Conservation (phyloP, 2,797 vertebrate species). For the Agapornis canus region DNA sequence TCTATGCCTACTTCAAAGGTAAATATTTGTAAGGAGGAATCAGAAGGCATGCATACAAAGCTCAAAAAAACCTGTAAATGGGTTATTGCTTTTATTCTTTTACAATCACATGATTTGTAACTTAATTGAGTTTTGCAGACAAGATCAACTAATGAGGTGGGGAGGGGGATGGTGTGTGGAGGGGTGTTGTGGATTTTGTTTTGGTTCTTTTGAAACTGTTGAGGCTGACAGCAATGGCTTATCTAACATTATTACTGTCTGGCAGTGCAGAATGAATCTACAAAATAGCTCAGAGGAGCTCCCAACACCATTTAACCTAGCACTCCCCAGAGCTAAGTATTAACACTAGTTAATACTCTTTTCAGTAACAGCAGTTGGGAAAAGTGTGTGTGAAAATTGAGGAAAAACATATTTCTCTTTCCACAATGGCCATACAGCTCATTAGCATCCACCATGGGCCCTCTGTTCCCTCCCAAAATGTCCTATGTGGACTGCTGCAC, state of each 20-base stretch:
- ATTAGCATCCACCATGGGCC: neutral
- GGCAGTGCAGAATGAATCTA: neutral
- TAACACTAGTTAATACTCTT: neutral
- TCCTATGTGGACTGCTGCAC: constrained; percentile 51
- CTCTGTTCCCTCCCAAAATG: constrained; percentile 21
- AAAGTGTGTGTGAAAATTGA: neutral
- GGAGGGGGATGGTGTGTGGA: no score
- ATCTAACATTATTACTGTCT: neutral
- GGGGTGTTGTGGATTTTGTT: neutral
- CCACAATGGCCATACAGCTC: neutral
- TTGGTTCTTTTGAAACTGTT: neutral
- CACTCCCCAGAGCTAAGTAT: neutral
- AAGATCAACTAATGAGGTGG: neutral
- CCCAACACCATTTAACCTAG: neutral
- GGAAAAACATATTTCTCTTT: neutral
- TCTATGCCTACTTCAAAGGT: neutral
- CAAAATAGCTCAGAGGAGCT: neutral
- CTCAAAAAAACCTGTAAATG: neutral
- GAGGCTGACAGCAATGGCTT: neutral
- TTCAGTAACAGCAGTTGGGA: neutral
- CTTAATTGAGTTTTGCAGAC: neutral
- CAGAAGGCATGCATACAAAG: neutral
- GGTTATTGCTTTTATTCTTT: neutral
- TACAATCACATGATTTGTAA: neutral
- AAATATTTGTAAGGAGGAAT: neutral